Evolutionary conservation across 1,140 invertebrate genomes (phyloP).

Genomic region (Drosophila littoralis): DNA sequence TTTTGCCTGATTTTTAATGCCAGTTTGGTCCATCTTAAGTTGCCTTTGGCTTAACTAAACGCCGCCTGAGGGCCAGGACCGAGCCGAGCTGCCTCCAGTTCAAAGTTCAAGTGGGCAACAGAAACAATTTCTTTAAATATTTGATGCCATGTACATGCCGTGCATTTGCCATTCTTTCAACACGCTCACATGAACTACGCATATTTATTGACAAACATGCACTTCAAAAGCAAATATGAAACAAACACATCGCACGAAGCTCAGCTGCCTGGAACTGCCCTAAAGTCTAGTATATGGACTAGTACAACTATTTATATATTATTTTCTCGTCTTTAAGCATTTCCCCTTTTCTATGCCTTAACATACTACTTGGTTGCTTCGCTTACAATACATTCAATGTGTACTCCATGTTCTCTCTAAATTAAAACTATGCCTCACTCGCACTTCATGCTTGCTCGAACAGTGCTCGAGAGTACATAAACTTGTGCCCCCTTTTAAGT

Average conservation of each 20-base stretch:
- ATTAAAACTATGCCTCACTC: too few relatives aligned
- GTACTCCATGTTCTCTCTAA: too few relatives aligned
- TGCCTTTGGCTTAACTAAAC: constrained; percentile 62
- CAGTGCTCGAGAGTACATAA: too few relatives aligned
- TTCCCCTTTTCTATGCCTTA: too few relatives aligned
- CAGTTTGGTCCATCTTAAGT: constrained; percentile 42
- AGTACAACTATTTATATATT: neutral
- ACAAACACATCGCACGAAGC: neutral
- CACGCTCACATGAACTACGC: neutral
- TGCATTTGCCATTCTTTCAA: constrained; percentile 7
- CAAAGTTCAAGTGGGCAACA: neutral
- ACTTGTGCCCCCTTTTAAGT: too few relatives aligned
- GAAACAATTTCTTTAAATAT: constrained; percentile 39
- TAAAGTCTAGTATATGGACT: neutral
- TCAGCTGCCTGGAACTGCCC: neutral
- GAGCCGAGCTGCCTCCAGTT: constrained; percentile 27
- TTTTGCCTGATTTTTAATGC: constrained; percentile 70
- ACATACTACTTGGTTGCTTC: too few relatives aligned
- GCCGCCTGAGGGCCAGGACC: constrained; percentile 39
- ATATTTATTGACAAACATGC: constrained; percentile 26
- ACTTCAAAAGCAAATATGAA: neutral
- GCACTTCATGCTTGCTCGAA: too few relatives aligned
- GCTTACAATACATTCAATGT: too few relatives aligned
- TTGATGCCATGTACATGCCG: constrained; percentile 10
- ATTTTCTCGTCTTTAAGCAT: neutral